Evolutionary conservation across 1,140 invertebrate genomes (phyloP), one percentile per base, ranked within the genome.

Genomic region (Ostrea denselamellosa): DNA sequence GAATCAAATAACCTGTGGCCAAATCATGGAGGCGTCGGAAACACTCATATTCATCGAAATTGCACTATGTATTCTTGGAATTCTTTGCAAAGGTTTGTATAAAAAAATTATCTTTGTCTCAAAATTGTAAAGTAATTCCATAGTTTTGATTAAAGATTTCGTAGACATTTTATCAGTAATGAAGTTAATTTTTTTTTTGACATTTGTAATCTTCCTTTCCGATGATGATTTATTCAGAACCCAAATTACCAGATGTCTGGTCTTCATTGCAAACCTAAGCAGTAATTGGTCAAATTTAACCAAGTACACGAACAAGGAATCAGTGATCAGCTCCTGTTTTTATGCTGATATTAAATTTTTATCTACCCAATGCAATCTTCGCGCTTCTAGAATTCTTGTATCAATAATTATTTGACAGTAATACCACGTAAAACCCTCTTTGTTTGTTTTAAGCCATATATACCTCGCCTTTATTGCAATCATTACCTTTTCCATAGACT

Each of bases 351-450:
- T 77, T 77, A 77, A 77, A 77, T 14, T 77, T 77, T 25, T 34
- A 28, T 17, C 28, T 77, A 77, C 28, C 9, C 56, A 8, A 19
- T 62, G 17, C 56, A 62, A 19, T 62, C 0, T 62, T 19, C 56
- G n/a, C 56, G 14, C 17, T 17, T 62, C 56, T 62, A n/a, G 56
- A 17, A 62, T 62, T 62, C n/a, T 62, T 62, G 56, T 62, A 62
- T 62, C 56, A 62, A 62, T 62, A 28, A 77, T 77, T 44, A 77
- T 77, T 77, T 77, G 68, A 77, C 68, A 77, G 68, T 77, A 77
- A 77, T 77, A 28, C 56, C 14, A 77, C 68, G 10, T 28, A 3
- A 77, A 28, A 17, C 68, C 68, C 68, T 28, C 68, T 77, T 25
- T 77, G 68, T 77, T 77, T 77, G 68, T 77, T 77, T 71, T 77